A percentile compares a stretch with the other conserved stretches of the same genome.
These are phyloP conservation scores for Helicoverpa assulta DNA, from an alignment of 2,888 invertebrate species.

Conservation along the genomic window DNA sequence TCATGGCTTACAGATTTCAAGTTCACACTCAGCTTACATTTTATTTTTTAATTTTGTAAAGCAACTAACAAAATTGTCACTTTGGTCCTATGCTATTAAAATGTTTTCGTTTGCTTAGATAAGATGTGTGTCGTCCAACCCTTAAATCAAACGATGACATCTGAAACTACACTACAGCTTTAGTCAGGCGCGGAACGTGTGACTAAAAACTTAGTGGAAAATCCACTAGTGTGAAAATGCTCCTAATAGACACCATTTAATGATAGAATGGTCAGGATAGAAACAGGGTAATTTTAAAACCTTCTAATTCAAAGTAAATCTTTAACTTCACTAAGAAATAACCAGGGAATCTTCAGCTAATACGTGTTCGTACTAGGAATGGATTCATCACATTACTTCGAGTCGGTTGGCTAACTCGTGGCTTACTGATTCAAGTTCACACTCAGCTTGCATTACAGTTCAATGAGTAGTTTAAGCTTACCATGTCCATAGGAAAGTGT, in stretches of 20 bases:
- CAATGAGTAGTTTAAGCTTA: constrained; percentile 14
- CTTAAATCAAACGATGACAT: too few relatives aligned
- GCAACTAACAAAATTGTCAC: too few relatives aligned
- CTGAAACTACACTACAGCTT: too few relatives aligned
- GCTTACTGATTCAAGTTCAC: constrained; percentile 37
- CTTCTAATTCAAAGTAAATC: background rate
- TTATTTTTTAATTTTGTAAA: background rate
- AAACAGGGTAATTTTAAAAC: too few relatives aligned
- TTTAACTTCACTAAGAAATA: background rate
- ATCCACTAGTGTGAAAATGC: too few relatives aligned
- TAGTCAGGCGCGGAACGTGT: too few relatives aligned
- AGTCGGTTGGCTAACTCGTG: constrained; percentile 33
- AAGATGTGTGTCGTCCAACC: too few relatives aligned
- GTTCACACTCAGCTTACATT: constrained; percentile 27
- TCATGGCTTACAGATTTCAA: constrained; percentile 40
- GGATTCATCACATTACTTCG: constrained; percentile 48
- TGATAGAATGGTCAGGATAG: too few relatives aligned
- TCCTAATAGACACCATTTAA: background rate
- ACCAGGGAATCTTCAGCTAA: constrained; percentile 10
- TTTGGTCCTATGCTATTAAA: too few relatives aligned
- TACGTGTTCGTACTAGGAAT: constrained; percentile 42
- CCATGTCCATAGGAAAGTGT: background rate
- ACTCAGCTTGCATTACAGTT: constrained; percentile 24
- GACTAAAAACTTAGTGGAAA: too few relatives aligned
- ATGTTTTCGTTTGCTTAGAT: too few relatives aligned